Percentiles rank a stretch among this genome's conserved stretches.
phyloP scores from a whole-genome alignment of 2,888 invertebrate species.

The Trissolcus japonicus region DNA sequence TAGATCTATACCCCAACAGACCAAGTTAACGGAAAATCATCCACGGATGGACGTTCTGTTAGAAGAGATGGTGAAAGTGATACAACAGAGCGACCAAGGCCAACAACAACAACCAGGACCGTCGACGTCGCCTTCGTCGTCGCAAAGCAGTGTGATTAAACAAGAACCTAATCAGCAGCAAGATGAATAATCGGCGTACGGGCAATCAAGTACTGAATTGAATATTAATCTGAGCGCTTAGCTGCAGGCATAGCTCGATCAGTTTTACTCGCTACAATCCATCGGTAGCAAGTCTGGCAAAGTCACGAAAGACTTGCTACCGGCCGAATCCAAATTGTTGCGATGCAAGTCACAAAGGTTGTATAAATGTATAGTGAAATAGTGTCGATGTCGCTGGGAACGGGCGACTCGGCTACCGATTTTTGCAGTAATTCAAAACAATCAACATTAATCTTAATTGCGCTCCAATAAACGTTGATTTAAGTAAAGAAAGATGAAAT shows the following conservation, averaged over 20 bases:
- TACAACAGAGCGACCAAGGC: slow-evolving; percentile 33
- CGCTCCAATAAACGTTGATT: slow-evolving; percentile 16
- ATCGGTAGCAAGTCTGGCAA: neutral
- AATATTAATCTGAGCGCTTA: neutral
- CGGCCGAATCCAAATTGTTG: slow-evolving; percentile 19
- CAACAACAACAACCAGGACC: slow-evolving; percentile 60
- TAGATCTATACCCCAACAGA: slow-evolving; percentile 8
- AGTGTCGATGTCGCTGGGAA: slow-evolving; percentile 58
- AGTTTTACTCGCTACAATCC: slow-evolving; percentile 38
- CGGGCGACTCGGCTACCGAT: slow-evolving; percentile 29
- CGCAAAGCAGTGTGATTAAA: slow-evolving; percentile 67
- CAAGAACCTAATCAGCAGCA: slow-evolving; percentile 72
- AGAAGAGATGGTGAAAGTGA: too few species aligned
- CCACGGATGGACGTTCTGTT: too few species aligned
- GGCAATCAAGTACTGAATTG: neutral
- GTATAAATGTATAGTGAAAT: slow-evolving; percentile 75
- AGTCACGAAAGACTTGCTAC: slow-evolving; percentile 2
- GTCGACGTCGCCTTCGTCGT: slow-evolving; percentile 62
- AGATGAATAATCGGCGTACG: slow-evolving; percentile 67
- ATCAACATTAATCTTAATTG: slow-evolving; percentile 5
- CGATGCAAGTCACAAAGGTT: slow-evolving; percentile 62
- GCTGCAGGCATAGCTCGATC: slow-evolving; percentile 8
- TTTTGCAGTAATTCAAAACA: neutral
- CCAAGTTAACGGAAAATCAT: too few species aligned
- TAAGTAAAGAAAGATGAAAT: neutral